Evolutionary conservation across 1,140 invertebrate species (phyloP), one percentile per base, ranked within the genome.

Genomic region (Papilio machaon): DNA sequence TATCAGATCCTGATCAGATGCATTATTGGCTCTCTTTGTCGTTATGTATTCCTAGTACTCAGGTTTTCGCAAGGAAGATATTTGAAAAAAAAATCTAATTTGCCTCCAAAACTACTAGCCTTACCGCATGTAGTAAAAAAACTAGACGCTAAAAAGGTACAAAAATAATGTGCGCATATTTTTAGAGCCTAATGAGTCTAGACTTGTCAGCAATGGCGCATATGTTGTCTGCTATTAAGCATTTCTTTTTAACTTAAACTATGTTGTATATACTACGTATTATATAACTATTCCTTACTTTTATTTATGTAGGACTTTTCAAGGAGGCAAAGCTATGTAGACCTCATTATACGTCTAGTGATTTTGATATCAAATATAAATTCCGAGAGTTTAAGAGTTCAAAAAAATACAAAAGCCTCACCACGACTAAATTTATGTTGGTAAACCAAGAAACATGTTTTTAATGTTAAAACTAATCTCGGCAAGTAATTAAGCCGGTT

Each of bases 401-500:
- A n/a, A 58, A 58, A 54, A 58, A 58, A n/a, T 58, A 8, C 6
- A 7, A 8, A 52, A 58, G 7, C 7, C 7, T 5, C 8, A 35
- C 23, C 3, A 8, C 9, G 13, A 67, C 3, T 43, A 13, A 11
- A 11, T 13, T 67, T 64, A 23, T 23, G 9, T 9, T 30, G 6
- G 30, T 4, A 13, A 35, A 67, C 30, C 11, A 38, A 70, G 64
- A 70, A 70, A 9, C 30, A 70, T 35, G 13, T 35, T 13, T 13
- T 10, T 70, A 38, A 70, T 35, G 64, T 35, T 70, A 38, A 67
- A 81, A 84, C 75, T 78, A 90, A 90, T 91, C 88, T 88, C 86
- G 83, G 84, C 83, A 77, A 84, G 90, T 89, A 91, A 92, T 92
- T 92, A 90, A 90, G 86, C 83, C 84, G 80, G 82, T 83, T 84